These are phyloP conservation scores for Aldabrachelys gigantea DNA, from an alignment of 2,113 vertebrate genomes.

Conservation along the genomic window DNA sequence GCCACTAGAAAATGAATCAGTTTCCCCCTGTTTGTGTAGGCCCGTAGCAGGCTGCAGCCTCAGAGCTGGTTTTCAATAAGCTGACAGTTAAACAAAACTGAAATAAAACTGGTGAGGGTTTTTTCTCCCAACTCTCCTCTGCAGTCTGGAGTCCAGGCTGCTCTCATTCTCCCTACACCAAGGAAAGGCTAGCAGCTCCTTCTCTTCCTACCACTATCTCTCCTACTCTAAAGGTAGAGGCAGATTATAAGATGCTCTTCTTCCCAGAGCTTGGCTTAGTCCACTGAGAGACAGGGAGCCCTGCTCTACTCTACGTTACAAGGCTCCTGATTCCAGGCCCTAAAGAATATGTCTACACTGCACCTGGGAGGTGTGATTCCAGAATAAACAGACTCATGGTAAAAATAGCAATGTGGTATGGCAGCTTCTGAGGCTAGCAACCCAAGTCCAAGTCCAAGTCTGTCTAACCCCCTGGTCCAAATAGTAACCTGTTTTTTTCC, in stretches of 20 bases:
- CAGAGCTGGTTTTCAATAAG: not conserved
- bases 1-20: not conserved
- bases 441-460: too few relatives aligned
- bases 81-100: not conserved
- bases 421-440: too few relatives aligned
- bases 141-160: too few relatives aligned
- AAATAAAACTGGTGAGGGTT: not conserved
- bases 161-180: not conserved
- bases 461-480: too few relatives aligned
- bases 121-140: not conserved
- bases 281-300: not conserved
- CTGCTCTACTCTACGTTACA: not conserved
- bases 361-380: too few relatives aligned
- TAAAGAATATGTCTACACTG: too few relatives aligned
- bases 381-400: too few relatives aligned
- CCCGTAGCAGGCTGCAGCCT: accelerated
- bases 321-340: not conserved
- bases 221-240: not conserved
- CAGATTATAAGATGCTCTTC: not conserved
- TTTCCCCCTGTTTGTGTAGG: accelerated
- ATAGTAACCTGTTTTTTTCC: not conserved
- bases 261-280: not conserved
- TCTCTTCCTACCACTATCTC: not conserved
- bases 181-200: not conserved
- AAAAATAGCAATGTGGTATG: too few relatives aligned